Percentiles rank a stretch among this genome's conserved stretches.
phyloP scores from a whole-genome alignment of 2,113 vertebrate genomes.

The Copsychus sechellarum region DNA sequence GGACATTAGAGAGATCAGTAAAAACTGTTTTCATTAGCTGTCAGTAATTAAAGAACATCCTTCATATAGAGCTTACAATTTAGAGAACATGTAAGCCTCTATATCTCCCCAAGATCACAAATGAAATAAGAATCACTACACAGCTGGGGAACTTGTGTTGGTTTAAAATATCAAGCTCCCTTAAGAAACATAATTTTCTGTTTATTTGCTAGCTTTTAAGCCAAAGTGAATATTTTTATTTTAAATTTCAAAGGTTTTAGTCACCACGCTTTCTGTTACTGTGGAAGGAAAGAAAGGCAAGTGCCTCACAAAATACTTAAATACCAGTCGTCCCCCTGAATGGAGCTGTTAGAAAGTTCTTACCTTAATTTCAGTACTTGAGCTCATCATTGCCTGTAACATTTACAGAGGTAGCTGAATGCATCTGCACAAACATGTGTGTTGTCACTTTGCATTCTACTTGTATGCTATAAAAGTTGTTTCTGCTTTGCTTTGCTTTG shows the following conservation, averaged over 20 bases:
- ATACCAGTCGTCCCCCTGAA: not conserved
- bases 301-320: not conserved
- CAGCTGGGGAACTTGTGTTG: conserved; percentile 15
- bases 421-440: not conserved
- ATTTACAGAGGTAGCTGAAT: not conserved
- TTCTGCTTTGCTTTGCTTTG: conserved; percentile 26
- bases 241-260: conserved; percentile 50
- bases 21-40: conserved; percentile 66
- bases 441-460: not conserved
- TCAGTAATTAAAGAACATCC: conserved; percentile 73
- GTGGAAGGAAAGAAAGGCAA: conserved; percentile 2
- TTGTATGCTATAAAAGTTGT: not conserved
- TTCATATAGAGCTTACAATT: conserved; percentile 68
- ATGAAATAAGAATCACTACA: conserved; percentile 57
- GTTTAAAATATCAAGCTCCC: not conserved
- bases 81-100: conserved; percentile 56
- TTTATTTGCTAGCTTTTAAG: not conserved
- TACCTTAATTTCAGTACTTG: not conserved
- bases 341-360: not conserved
- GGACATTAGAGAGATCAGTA: conserved; percentile 56
- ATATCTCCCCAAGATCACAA: conserved; percentile 33
- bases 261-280: conserved; percentile 20
- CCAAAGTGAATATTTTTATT: not conserved
- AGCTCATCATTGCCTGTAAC: not conserved
- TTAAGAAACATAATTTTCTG: not conserved